Conservation (phyloP, 2,113 vertebrate species). For the Mormoops blainvillei region DNA sequence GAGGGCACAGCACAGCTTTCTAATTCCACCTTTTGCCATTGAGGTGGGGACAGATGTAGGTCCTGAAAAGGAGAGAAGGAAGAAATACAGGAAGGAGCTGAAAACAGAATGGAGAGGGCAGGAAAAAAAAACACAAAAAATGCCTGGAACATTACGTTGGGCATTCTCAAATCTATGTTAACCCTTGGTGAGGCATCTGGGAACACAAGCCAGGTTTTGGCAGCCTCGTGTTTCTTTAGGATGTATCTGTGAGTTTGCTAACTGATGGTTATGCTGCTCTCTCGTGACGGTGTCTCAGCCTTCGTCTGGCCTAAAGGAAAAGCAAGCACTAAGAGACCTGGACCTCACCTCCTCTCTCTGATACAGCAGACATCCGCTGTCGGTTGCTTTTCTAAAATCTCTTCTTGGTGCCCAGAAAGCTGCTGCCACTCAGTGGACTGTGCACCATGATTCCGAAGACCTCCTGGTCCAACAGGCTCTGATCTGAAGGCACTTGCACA, state of each 20-base stretch:
- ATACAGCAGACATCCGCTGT: fast-evolving
- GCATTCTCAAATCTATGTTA: background rate
- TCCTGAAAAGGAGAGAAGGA: background rate
- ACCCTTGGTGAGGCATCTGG: background rate
- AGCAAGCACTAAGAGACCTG: background rate
- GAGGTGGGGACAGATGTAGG: background rate
- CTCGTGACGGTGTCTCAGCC: too few species aligned
- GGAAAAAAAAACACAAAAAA: too few species aligned
- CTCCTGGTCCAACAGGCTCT: background rate
- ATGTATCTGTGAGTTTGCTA: background rate
- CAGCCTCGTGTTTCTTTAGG: background rate
- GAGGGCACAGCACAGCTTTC: background rate
- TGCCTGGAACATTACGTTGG: background rate
- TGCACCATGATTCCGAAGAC: background rate
- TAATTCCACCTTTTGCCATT: background rate
- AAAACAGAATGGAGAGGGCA: background rate
- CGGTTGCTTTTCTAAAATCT: background rate
- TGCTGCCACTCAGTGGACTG: background rate
- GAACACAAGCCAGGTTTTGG: background rate
- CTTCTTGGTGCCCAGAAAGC: background rate
- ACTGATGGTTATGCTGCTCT: background rate
- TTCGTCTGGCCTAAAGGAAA: background rate
- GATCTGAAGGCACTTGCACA: background rate
- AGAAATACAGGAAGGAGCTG: background rate
- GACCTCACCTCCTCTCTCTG: background rate